A percentile compares a stretch with the other conserved stretches of the same genome.
phyloP scores from a whole-genome alignment of 2,797 vertebrate species.

The Synanceia verrucosa region DNA sequence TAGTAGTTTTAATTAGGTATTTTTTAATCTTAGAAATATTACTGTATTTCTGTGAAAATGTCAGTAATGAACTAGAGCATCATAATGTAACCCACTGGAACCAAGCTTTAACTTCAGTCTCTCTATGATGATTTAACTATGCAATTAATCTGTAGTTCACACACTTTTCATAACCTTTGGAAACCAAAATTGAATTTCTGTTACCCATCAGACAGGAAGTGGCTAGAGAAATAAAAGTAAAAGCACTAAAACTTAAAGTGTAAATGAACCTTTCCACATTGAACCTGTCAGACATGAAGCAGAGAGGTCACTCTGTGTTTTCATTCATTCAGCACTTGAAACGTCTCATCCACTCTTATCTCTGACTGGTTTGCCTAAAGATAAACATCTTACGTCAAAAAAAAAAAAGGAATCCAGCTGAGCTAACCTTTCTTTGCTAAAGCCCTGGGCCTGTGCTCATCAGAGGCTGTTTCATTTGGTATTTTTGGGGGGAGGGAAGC shows the following conservation, averaged over 20 bases:
- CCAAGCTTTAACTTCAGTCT: too few relatives aligned
- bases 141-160: too few relatives aligned
- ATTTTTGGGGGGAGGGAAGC: background rate
- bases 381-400: background rate
- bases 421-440: background rate
- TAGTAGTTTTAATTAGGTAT: too few relatives aligned
- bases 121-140: too few relatives aligned
- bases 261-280: background rate
- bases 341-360: background rate
- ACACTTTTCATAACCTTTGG: too few relatives aligned
- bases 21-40: too few relatives aligned
- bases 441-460: background rate
- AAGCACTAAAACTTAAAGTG: background rate
- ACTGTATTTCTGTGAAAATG: too few relatives aligned
- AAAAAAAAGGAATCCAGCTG: background rate
- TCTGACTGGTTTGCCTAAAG: background rate
- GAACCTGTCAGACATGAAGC: background rate
- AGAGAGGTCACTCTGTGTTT: background rate
- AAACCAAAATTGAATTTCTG: too few relatives aligned
- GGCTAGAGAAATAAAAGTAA: background rate
- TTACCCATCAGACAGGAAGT: background rate
- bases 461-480: background rate
- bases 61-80: too few relatives aligned
- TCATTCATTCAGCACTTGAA: background rate
- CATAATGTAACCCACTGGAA: too few relatives aligned